phyloP scores from a whole-genome alignment of 2,113 vertebrate species.

The Clupea harengus region DNA sequence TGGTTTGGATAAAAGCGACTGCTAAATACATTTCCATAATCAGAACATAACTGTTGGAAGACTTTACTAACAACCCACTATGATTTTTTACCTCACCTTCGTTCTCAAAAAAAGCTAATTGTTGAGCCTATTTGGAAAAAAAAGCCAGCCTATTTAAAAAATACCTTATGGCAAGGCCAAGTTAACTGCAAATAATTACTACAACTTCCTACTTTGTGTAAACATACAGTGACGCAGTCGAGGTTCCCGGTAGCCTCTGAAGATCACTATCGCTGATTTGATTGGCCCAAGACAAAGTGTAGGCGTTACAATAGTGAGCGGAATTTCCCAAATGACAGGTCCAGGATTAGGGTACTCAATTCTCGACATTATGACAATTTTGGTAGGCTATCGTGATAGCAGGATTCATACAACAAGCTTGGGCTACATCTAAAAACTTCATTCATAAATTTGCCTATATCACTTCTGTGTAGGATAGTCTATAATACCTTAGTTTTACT shows the following conservation, averaged over 20 bases:
- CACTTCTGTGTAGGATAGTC: too few relatives aligned
- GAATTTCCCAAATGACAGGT: background rate
- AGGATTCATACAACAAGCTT: background rate
- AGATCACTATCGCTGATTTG: background rate
- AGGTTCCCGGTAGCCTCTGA: background rate
- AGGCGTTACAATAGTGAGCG: background rate
- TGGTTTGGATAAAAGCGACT: too few relatives aligned
- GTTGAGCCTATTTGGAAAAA: too few relatives aligned
- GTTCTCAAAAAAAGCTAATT: background rate
- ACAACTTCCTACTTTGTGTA: background rate
- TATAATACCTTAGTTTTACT: too few relatives aligned
- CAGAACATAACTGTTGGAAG: too few relatives aligned
- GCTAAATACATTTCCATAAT: too few relatives aligned
- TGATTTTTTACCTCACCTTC: background rate
- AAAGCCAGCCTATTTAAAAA: too few relatives aligned
- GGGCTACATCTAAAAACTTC: too few relatives aligned
- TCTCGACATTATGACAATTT: background rate
- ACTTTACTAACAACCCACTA: background rate
- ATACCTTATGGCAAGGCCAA: background rate
- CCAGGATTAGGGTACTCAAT: too few relatives aligned
- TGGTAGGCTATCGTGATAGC: background rate
- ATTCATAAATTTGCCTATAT: too few relatives aligned
- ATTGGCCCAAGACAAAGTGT: background rate
- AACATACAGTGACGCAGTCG: background rate
- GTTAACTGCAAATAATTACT: background rate